phyloP scores from a whole-genome alignment of 2,888 invertebrate species.

The Perizoma affinitatum region DNA sequence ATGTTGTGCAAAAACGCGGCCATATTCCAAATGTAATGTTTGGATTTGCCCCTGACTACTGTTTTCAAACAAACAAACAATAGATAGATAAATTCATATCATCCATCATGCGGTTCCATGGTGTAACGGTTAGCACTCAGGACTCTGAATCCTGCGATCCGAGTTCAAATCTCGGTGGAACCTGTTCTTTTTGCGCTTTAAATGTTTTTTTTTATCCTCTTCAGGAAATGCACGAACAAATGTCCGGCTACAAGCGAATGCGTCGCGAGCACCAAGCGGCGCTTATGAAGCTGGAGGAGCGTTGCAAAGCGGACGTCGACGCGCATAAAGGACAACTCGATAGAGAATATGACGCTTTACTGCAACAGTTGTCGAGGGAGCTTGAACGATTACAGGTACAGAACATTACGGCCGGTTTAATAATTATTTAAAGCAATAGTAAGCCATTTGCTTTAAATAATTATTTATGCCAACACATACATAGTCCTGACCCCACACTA shows the following conservation, averaged over 20 bases:
- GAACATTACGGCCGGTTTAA: no score
- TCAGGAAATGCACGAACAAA: constrained; percentile 99
- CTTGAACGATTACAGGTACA: constrained; percentile 91
- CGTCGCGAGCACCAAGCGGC: constrained; percentile 98
- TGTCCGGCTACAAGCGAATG: constrained; percentile 99
- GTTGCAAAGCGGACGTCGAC: constrained; percentile 98
- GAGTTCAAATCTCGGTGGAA: constrained; percentile 92
- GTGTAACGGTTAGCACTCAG: constrained; percentile 91
- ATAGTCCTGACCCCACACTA: no score
- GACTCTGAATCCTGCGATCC: constrained; percentile 93
- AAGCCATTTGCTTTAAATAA: no score
- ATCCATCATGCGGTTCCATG: constrained; percentile 64
- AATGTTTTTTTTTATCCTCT: constrained; percentile 26
- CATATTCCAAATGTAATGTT: no score
- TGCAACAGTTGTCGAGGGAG: constrained; percentile 96
- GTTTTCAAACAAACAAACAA: no score
- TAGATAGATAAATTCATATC: neutral
- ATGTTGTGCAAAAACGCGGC: no score
- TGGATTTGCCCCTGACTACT: no score
- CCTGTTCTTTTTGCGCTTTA: constrained; percentile 58
- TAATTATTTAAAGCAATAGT: no score
- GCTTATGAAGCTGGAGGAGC: constrained; percentile 95
- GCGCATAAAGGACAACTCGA: constrained; percentile 97
- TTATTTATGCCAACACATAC: no score
- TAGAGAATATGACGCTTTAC: constrained; percentile 97